These are phyloP conservation scores for Sipha maydis DNA, from an alignment of 2,888 invertebrate genomes.

Conservation along the genomic window DNA sequence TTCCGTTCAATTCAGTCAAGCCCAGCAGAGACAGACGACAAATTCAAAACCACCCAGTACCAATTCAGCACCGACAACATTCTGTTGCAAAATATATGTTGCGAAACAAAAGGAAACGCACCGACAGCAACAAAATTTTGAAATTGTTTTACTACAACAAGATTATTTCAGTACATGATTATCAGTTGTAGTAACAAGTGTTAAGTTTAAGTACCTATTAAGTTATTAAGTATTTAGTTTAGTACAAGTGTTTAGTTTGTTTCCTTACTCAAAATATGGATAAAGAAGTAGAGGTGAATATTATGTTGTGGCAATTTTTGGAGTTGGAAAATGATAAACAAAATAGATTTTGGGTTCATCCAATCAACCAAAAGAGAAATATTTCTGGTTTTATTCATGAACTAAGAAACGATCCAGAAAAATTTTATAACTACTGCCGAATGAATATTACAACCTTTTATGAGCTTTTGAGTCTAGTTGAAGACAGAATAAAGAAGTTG, in stretches of 20 bases:
- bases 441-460: slow-evolving; percentile 9
- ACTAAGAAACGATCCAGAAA: slow-evolving; percentile 22
- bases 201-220: too few species aligned
- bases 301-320: slow-evolving; percentile 13
- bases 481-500: slow-evolving; percentile 14
- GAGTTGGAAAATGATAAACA: slow-evolving; percentile 18
- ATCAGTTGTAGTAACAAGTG: slow-evolving; percentile 8
- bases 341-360: slow-evolving; percentile 18
- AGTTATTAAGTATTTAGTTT: too few species aligned
- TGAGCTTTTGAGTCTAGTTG: neutral
- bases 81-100: neutral
- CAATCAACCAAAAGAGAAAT: slow-evolving; percentile 24
- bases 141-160: slow-evolving; percentile 4
- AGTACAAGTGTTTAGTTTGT: neutral
- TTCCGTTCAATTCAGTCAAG: too few species aligned
- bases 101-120: slow-evolving; percentile 1
- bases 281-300: slow-evolving; percentile 4
- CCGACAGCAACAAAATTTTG: neutral
- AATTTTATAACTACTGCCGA: slow-evolving; percentile 14
- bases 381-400: slow-evolving; percentile 21
- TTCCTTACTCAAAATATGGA: neutral
- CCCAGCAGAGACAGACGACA: too few species aligned
- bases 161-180: slow-evolving; percentile 8
- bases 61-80: neutral
- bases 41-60: too few species aligned